These are phyloP conservation scores for Philereme transversata DNA, from an alignment of 2,888 invertebrate species.

Conservation along the genomic window DNA sequence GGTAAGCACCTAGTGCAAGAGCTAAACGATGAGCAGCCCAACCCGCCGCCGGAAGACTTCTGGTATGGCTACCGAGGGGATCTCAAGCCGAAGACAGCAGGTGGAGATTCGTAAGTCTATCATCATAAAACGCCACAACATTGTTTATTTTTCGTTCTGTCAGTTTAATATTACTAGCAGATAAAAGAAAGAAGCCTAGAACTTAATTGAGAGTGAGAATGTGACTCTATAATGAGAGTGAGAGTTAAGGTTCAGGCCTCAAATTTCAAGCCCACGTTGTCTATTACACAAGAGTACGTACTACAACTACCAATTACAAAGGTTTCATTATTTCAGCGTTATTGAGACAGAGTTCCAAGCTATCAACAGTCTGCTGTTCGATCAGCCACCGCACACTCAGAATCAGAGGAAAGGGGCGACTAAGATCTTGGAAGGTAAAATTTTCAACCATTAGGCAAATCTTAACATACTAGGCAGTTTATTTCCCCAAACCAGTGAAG, in stretches of 20 bases:
- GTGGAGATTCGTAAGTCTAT: conserved; percentile 38
- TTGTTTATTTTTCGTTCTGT: no score
- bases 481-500: no score
- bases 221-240: no score
- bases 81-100: conserved; percentile 31
- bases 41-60: conserved; percentile 45
- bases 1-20: conserved; percentile 70
- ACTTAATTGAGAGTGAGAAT: no score
- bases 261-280: no score
- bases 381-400: conserved; percentile 51
- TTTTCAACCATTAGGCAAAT: background rate
- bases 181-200: no score
- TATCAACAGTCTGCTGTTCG: conserved; percentile 62
- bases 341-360: conserved; percentile 53
- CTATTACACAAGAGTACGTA: no score
- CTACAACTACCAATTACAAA: no score
- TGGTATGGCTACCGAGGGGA: conserved; percentile 66
- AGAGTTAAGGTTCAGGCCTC: no score
- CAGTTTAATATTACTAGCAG: no score
- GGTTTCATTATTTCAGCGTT: conserved; percentile 46
- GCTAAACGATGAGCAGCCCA: conserved; percentile 52
- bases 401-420: conserved; percentile 40
- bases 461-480: no score
- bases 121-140: no score
- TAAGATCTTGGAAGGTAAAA: conserved; percentile 53